Evolutionary conservation across 2,797 vertebrate genomes (phyloP).

Genomic region (Clamator glandarius): DNA sequence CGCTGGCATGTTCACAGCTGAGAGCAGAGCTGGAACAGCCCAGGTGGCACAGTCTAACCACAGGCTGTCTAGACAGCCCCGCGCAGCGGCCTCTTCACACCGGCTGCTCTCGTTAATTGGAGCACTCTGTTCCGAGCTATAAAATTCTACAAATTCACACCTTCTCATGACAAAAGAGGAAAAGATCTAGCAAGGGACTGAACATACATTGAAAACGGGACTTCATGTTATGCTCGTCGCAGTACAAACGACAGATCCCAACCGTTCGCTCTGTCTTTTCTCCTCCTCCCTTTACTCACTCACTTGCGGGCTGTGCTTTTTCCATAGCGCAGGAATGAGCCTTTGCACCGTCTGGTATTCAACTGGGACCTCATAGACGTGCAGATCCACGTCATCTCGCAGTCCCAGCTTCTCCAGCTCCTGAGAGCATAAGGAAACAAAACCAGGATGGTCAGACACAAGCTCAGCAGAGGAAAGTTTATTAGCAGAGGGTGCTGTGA

Average conservation of each 20-base stretch:
- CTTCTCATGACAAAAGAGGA: not conserved
- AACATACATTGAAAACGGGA: rapidly evolving
- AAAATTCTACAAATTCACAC: not conserved
- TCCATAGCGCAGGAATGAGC: conserved; percentile 89
- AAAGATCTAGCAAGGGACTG: not conserved
- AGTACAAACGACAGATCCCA: not conserved
- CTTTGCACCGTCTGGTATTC: conserved; percentile 90
- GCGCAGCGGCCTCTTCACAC: not conserved
- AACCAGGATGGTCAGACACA: not conserved
- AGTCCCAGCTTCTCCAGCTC: conserved; percentile 90
- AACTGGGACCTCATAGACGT: conserved; percentile 91
- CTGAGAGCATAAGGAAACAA: conserved; percentile 67
- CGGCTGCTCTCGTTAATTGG: not conserved
- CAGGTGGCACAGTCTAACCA: not conserved
- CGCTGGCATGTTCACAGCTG: rapidly evolving
- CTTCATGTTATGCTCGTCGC: rapidly evolving
- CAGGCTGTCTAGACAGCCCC: not conserved
- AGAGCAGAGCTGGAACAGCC: not conserved
- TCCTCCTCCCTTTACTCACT: conserved; percentile 22
- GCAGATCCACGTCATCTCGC: conserved; percentile 84
- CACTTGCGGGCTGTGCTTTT: conserved; percentile 90
- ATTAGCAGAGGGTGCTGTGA: not conserved
- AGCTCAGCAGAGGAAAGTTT: not conserved
- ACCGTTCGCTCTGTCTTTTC: no score
- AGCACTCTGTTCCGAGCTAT: not conserved